Evolutionary conservation across 2,888 invertebrate species (phyloP).

Genomic region (Nomada goodeniana): DNA sequence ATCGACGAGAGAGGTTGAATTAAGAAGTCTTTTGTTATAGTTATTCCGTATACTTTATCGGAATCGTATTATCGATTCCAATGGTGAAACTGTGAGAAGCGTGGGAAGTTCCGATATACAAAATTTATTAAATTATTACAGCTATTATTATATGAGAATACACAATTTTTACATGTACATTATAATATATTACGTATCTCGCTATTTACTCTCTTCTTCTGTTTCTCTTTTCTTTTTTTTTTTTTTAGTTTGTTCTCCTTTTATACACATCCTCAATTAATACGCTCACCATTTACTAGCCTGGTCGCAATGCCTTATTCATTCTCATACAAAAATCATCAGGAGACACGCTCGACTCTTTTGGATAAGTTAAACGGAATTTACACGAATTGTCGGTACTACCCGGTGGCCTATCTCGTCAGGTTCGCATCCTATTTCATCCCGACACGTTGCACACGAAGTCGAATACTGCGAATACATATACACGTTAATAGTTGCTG

Average conservation of each 20-base stretch:
- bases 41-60: neutral
- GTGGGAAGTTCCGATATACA: conserved; percentile 67
- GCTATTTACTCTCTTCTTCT: conserved; percentile 61
- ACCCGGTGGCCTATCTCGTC: neutral
- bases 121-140: conserved; percentile 81
- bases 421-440: neutral
- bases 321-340: conserved; percentile 51
- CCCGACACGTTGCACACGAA: conserved; percentile 29
- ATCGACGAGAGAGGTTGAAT: neutral
- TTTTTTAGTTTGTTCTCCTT: conserved; percentile 24
- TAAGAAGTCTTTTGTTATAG: neutral
- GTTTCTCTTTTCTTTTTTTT: conserved; percentile 39
- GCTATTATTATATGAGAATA: conserved; percentile 79
- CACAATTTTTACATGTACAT: conserved; percentile 80
- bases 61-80: neutral
- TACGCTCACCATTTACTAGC: conserved; percentile 23
- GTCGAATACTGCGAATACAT: conserved; percentile 54
- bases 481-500: conserved; percentile 24
- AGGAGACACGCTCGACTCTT: conserved; percentile 1
- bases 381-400: conserved; percentile 39
- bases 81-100: neutral
- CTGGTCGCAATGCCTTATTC: conserved; percentile 15
- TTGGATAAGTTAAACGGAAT: conserved; percentile 55
- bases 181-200: conserved; percentile 78
- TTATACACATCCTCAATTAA: conserved; percentile 44